Conservation (phyloP, 2,113 vertebrate species). For the Oostethus manadensis region DNA sequence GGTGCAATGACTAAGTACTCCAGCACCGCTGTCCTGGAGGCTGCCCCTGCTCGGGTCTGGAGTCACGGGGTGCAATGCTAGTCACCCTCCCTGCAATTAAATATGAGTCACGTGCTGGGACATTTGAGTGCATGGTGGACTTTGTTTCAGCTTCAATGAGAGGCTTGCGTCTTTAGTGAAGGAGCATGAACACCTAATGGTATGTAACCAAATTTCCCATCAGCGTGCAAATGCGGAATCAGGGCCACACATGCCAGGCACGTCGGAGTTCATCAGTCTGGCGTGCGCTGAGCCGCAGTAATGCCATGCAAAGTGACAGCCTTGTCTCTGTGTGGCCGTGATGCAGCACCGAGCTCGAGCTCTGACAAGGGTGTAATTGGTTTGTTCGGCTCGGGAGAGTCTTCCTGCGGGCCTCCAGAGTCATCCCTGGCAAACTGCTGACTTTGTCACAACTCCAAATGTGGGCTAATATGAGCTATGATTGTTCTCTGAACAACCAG, state of each 20-base stretch:
- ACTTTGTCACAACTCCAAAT: conserved; percentile 37
- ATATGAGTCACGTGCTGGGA: conserved; percentile 51
- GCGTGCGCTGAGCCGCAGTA: conserved; percentile 26
- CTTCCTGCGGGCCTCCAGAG: conserved; percentile 35
- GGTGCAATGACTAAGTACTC: conserved; percentile 51
- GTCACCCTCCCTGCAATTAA: conserved; percentile 26
- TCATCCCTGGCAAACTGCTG: conserved; percentile 14
- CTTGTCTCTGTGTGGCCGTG: conserved; percentile 33
- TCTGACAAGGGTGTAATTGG: conserved; percentile 50
- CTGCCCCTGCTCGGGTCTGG: conserved; percentile 9
- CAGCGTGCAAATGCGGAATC: conserved; percentile 5
- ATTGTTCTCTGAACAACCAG: conserved; percentile 38
- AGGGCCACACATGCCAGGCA: conserved; percentile 30
- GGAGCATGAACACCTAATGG: conserved; percentile 30
- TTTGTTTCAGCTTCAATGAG: conserved; percentile 35
- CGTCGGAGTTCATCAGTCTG: conserved; percentile 23
- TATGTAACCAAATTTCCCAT: conserved; percentile 9
- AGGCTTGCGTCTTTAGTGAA: conserved; percentile 27
- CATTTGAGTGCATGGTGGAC: conserved; percentile 17
- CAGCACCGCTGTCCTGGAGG: conserved; percentile 37
- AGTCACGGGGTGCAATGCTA: conserved; percentile 19
- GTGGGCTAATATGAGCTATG: conserved; percentile 28
- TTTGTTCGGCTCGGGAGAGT: conserved; percentile 46
- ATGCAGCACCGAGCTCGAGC: conserved; percentile 35
- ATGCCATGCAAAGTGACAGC: conserved; percentile 31